Base-by-base conservation (phyloP, 2,888 invertebrate species). In the Mythimna vitellina region DNA sequence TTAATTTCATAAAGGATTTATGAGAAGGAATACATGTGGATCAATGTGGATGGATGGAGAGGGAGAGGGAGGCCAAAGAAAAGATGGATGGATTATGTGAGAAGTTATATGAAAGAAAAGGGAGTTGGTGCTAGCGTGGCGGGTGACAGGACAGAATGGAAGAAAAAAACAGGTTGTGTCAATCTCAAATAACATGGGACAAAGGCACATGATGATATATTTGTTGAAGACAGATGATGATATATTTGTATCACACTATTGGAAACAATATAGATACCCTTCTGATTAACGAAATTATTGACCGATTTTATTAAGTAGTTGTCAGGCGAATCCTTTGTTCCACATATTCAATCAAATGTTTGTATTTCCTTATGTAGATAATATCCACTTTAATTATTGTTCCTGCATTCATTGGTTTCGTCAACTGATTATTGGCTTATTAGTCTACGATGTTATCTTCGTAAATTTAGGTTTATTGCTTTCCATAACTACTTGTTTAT, bases 401-500 rank as follows among this genome's bases (percentile, higher is more conserved):
- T 42, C 49, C 49, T 57, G 35, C 53, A 65, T 65, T 60, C 1
- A n/a, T 61, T 62, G 9, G 38, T 58, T 42, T 56, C 54, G 42
- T 65, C 7, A 25, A 46, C 62, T 76, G 22, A 38, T 12, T 22
- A 58, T 57, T 20, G 20, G 49, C 54, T 56, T 53, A 32, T 57
- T 57, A 38, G 42, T 64, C 22, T 32, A 60, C 58, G 62, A 63
- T 76, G 35, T 51, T 81, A 81, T 76, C 62, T 38, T 42, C 66
- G 51, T 64, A 56, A 62, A 70, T 76, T 63, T 76, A 64, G 70
- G 62, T 65, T 76, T 76, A 81, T 70, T 76, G 60, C 29, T 76
- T 70, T 63, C 65, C 42, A 58, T 46, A 22, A 64, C 29, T 53
- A 12, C 14, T 58, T 29, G 32, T 62, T 62, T 54, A 35, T 58